Evolutionary conservation across 2,113 vertebrate species (phyloP).

Genomic region (Notarius quadriscutis): DNA sequence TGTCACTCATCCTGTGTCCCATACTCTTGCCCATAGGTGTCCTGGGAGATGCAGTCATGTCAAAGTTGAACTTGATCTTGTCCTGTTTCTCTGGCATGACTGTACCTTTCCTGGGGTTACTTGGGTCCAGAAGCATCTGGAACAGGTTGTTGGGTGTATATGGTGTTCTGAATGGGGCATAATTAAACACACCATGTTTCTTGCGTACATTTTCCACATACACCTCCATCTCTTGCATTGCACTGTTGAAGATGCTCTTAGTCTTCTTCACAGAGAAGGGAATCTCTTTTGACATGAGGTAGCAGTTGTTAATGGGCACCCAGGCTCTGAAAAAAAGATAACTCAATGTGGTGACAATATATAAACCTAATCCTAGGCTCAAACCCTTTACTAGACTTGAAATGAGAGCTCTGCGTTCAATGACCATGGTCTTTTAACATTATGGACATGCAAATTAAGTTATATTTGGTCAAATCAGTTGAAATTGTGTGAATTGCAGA

Average conservation of each 20-base stretch:
- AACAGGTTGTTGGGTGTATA: constrained; percentile 96
- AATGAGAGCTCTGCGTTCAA: neutral
- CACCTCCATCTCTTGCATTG: constrained; percentile 99
- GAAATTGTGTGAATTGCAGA: neutral
- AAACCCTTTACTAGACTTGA: neutral
- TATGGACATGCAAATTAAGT: neutral
- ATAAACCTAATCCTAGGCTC: neutral
- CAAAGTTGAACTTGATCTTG: constrained; percentile 94
- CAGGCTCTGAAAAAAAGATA: constrained; percentile 81
- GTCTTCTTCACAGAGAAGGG: constrained; percentile 99
- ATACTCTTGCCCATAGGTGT: constrained; percentile 84
- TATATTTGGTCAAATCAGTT: neutral
- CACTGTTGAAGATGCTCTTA: constrained; percentile 99
- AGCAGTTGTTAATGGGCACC: constrained; percentile 99
- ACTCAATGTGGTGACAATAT: neutral
- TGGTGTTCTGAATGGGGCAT: constrained; percentile 92
- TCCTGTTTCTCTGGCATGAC: constrained; percentile 92
- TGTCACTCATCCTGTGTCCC: constrained; percentile 69
- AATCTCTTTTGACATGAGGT: constrained; percentile 99
- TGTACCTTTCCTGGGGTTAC: constrained; percentile 84
- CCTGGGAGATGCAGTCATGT: constrained; percentile 90
- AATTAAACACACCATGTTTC: constrained; percentile 96
- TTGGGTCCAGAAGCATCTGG: constrained; percentile 93
- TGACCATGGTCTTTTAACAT: neutral
- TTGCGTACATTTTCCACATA: constrained; percentile 96